Evolutionary conservation across 2,113 vertebrate genomes (phyloP).

Genomic region (Corydoras sp.): DNA sequence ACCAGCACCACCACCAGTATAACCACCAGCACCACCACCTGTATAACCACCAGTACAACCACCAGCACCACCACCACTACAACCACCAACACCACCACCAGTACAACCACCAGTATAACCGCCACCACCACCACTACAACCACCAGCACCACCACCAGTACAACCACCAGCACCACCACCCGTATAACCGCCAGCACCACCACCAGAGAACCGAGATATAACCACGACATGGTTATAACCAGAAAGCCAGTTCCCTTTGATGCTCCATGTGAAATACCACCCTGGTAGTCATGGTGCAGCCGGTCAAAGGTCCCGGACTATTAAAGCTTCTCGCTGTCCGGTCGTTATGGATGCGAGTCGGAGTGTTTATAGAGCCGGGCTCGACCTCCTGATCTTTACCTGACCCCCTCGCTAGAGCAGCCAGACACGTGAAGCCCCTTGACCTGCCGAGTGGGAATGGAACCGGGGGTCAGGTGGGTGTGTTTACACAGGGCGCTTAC

Average conservation of each 20-base stretch:
- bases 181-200: too few relatives aligned
- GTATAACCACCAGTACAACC: too few relatives aligned
- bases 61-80: too few relatives aligned
- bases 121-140: too few relatives aligned
- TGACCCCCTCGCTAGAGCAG: constrained; percentile 51
- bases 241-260: neutral
- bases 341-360: constrained; percentile 49
- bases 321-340: constrained; percentile 57
- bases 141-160: too few relatives aligned
- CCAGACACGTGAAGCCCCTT: constrained; percentile 43
- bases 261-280: neutral
- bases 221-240: too few relatives aligned
- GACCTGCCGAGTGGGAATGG: constrained; percentile 26
- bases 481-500: neutral
- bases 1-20: too few relatives aligned
- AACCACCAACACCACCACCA: too few relatives aligned
- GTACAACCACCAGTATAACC: too few relatives aligned
- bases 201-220: too few relatives aligned
- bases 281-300: constrained; percentile 22
- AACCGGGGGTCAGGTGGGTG: constrained; percentile 5
- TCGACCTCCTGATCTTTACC: constrained; percentile 45
- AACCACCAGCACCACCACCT: too few relatives aligned
- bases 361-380: constrained; percentile 52
- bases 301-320: constrained; percentile 55
- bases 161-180: too few relatives aligned